Percentiles rank a stretch among this genome's conserved stretches.
Evolutionary conservation across 2,888 invertebrate species (phyloP).

Genomic region (Epicampocera succincta): DNA sequence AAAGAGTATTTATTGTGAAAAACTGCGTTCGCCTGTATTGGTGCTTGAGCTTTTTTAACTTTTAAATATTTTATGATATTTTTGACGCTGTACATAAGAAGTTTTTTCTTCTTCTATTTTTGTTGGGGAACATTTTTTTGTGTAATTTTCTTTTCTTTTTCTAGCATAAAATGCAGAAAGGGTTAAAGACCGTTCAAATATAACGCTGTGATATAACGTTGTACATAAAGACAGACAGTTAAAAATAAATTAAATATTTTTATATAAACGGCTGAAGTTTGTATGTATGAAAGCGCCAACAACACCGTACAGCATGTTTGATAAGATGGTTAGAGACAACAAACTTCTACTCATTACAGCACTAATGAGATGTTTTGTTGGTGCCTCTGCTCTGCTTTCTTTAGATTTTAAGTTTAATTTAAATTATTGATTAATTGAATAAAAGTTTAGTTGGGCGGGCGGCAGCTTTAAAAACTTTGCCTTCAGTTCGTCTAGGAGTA

Average conservation of each 20-base stretch:
- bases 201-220: slow-evolving; percentile 29
- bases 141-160: slow-evolving; percentile 4
- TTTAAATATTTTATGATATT: slow-evolving; percentile 29
- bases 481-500: not conserved
- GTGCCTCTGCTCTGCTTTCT: not conserved
- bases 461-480: not conserved
- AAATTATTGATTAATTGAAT: slow-evolving; percentile 65
- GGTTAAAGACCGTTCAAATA: slow-evolving; percentile 66
- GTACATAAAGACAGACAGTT: slow-evolving; percentile 47
- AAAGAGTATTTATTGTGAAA: not conserved
- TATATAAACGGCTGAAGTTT: not conserved
- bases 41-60: slow-evolving; percentile 24
- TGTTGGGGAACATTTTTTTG: not conserved
- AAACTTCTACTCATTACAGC: slow-evolving; percentile 3
- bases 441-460: not conserved
- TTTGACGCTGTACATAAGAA: slow-evolving; percentile 42
- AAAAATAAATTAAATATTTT: slow-evolving; percentile 36
- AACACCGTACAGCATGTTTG: slow-evolving; percentile 1
- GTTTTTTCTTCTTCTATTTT: slow-evolving; percentile 25
- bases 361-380: slow-evolving; percentile 14
- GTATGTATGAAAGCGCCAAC: not conserved
- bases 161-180: slow-evolving; percentile 56
- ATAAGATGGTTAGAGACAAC: not conserved
- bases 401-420: slow-evolving; percentile 17
- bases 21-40: not conserved